Evolutionary conservation across 2,113 vertebrate species (phyloP).

Genomic region (Nerophis ophidion): DNA sequence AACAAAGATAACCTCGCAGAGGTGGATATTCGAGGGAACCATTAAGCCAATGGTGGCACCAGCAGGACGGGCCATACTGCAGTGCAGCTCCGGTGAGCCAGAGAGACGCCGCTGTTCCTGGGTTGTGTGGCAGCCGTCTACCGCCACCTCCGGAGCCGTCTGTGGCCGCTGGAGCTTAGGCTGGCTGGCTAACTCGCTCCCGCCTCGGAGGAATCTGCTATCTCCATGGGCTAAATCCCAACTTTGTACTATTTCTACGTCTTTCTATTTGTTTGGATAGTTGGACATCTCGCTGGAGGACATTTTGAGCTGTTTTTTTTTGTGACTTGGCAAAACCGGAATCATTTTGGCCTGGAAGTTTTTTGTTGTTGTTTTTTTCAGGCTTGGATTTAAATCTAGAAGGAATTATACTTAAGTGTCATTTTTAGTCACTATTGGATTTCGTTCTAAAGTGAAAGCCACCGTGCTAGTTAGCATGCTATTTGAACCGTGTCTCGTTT

Average conservation of each 20-base stretch:
- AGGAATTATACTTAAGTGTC: constrained; percentile 10
- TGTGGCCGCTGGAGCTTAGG: constrained; percentile 35
- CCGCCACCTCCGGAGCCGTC: constrained; percentile 5
- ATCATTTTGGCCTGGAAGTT: constrained; percentile 67
- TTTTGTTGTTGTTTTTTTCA: constrained; percentile 12
- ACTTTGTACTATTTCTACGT: constrained; percentile 26
- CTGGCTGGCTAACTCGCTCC: constrained; percentile 40
- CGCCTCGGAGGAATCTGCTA: constrained; percentile 28
- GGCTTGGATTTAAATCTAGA: constrained; percentile 15
- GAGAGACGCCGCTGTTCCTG: constrained; percentile 57
- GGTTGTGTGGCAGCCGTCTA: constrained; percentile 46
- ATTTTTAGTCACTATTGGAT: too few relatives aligned
- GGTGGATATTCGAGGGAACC: too few relatives aligned
- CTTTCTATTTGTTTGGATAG: constrained; percentile 22
- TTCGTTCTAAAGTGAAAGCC: background rate
- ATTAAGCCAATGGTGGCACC: too few relatives aligned
- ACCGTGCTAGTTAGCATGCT: constrained; percentile 40
- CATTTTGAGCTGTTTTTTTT: constrained; percentile 35
- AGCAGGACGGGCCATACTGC: constrained; percentile 41
- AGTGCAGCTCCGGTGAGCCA: constrained; percentile 58
- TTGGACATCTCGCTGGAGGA: constrained; percentile 19
- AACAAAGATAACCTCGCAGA: too few relatives aligned
- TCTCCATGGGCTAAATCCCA: constrained; percentile 38
- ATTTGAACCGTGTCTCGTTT: constrained; percentile 37
- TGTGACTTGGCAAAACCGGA: constrained; percentile 50